Evolutionary conservation across 2,113 vertebrate genomes (phyloP).

Genomic region (Alethe castanea): DNA sequence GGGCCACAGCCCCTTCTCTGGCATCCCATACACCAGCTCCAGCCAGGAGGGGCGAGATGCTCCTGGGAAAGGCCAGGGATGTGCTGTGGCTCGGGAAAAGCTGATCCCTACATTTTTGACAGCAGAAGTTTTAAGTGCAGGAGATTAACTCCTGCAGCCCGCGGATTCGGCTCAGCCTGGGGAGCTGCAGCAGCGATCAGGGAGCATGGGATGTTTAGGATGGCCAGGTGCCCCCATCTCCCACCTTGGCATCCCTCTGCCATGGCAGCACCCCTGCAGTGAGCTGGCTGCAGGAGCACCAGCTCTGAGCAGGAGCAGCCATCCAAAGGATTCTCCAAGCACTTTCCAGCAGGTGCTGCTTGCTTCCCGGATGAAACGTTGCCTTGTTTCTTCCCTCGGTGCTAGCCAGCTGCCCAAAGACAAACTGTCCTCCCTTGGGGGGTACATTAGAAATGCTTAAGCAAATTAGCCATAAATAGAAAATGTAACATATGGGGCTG

Average conservation of each 20-base stretch:
- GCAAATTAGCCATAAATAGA: constrained; percentile 70
- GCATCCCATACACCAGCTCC: not conserved
- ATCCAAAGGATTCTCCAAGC: not conserved
- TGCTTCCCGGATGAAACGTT: not conserved
- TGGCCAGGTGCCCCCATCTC: not conserved
- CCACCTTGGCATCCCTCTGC: fast-evolving
- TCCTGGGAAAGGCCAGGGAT: fast-evolving
- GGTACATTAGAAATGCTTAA: not conserved
- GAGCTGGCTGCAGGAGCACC: not conserved
- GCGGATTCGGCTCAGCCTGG: fast-evolving
- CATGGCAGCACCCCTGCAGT: fast-evolving
- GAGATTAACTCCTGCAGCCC: not conserved
- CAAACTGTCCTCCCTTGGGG: constrained; percentile 46
- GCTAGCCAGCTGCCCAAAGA: constrained; percentile 52
- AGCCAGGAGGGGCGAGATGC: not conserved
- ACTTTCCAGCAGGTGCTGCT: not conserved
- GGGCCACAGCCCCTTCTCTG: not conserved
- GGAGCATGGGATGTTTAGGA: not conserved
- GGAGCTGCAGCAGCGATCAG: fast-evolving
- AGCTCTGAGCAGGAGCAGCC: fast-evolving
- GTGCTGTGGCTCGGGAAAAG: fast-evolving
- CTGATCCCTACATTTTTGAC: not conserved
- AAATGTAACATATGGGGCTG: constrained; percentile 62
- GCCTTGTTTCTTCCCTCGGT: not conserved
- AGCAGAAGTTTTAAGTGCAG: not conserved